A percentile compares a stretch with the other conserved stretches of the same genome.
Evolutionary conservation across 2,113 vertebrate species (phyloP).

Genomic region (Prionailurus bengalensis): DNA sequence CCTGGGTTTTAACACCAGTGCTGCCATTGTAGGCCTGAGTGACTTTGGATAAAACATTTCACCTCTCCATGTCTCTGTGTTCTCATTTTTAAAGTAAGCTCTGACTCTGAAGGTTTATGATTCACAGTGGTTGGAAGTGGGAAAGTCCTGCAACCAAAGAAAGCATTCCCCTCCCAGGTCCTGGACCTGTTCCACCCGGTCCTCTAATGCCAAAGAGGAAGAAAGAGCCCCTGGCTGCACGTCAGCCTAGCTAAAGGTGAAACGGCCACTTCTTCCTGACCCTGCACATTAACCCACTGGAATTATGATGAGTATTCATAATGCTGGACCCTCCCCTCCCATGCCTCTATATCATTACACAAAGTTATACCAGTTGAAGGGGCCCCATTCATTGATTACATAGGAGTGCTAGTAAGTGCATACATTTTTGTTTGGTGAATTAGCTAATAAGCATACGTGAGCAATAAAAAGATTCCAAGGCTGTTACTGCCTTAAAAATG

Average conservation of each 20-base stretch:
- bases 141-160: neutral
- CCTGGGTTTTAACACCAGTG: neutral
- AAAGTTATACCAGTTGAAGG: neutral
- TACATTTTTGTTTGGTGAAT: neutral
- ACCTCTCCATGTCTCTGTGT: neutral
- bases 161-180: neutral
- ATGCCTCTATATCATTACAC: neutral
- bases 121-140: neutral
- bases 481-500: neutral
- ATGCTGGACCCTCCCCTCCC: neutral
- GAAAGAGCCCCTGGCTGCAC: neutral
- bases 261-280: neutral
- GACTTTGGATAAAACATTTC: neutral
- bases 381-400: neutral
- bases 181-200: too few species aligned
- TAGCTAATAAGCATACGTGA: neutral
- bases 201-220: neutral
- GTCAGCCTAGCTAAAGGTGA: neutral
- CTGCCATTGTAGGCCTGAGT: neutral
- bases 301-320: neutral
- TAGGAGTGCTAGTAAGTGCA: neutral
- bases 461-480: constrained; percentile 38
- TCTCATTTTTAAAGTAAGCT: neutral
- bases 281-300: neutral
- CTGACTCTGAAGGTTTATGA: neutral